These are phyloP conservation scores for Macrophya annulata DNA, from an alignment of 2,888 invertebrate genomes.

Conservation along the genomic window DNA sequence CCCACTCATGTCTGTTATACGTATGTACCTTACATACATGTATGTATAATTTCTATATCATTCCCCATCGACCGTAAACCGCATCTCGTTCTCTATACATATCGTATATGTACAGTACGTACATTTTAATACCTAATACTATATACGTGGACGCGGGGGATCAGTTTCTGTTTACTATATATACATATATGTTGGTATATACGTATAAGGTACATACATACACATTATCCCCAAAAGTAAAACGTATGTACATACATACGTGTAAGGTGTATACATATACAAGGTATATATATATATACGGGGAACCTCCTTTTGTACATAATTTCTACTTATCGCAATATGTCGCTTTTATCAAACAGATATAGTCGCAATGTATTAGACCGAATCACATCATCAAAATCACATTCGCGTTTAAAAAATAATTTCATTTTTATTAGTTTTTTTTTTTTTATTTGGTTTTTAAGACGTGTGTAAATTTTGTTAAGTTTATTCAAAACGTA, in stretches of 20 bases:
- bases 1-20: slow-evolving; percentile 4
- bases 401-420: neutral
- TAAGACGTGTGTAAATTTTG: slow-evolving; percentile 23
- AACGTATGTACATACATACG: neutral
- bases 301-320: neutral
- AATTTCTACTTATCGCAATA: neutral
- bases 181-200: no score
- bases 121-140: slow-evolving; percentile 22
- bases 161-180: neutral
- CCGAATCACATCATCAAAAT: neutral
- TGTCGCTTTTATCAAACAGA: neutral
- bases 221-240: neutral
- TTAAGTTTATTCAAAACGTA: slow-evolving; percentile 8
- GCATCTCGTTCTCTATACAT: neutral
- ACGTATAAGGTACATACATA: no score
- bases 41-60: neutral
- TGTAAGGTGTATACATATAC: no score
- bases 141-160: neutral
- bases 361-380: neutral
- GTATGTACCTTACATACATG: neutral
- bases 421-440: no score
- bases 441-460: neutral
- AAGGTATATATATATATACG: neutral
- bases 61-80: neutral
- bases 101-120: no score